phyloP scores from a whole-genome alignment of 2,113 vertebrate genomes.

The Grallaria varia region DNA sequence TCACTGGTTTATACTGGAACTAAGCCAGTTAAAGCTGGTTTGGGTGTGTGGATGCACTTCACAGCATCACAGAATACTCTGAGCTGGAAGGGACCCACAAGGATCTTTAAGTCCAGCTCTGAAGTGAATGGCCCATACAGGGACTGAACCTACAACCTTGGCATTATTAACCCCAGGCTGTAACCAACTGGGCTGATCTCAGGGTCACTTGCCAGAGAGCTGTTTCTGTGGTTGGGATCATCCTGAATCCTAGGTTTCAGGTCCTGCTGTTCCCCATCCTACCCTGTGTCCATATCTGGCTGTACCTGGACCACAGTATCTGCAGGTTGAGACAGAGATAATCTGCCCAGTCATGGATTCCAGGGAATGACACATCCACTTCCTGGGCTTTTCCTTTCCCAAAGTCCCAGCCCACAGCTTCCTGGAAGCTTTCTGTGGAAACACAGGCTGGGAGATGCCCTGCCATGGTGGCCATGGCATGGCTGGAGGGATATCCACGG shows the following conservation, averaged over 20 bases:
- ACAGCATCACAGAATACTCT: not conserved
- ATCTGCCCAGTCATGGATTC: not conserved
- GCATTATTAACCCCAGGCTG: not conserved
- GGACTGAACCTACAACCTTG: not conserved
- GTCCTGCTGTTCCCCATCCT: not conserved
- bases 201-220: not conserved
- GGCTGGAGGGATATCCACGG: fast-evolving
- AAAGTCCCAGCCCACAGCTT: not conserved
- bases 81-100: not conserved
- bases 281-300: not conserved
- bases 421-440: not conserved
- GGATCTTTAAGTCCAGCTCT: not conserved
- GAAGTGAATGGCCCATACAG: not conserved
- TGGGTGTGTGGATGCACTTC: not conserved
- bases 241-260: not conserved
- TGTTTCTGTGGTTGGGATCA: not conserved
- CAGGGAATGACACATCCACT: not conserved
- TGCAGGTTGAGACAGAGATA: not conserved
- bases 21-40: not conserved
- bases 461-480: not conserved
- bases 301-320: not conserved
- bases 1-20: constrained; percentile 9
- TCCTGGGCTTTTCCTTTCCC: not conserved
- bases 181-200: not conserved
- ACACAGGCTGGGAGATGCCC: not conserved